These are phyloP conservation scores for Ctenopoma multispine DNA, from an alignment of 2,797 vertebrate species.

Conservation along the genomic window DNA sequence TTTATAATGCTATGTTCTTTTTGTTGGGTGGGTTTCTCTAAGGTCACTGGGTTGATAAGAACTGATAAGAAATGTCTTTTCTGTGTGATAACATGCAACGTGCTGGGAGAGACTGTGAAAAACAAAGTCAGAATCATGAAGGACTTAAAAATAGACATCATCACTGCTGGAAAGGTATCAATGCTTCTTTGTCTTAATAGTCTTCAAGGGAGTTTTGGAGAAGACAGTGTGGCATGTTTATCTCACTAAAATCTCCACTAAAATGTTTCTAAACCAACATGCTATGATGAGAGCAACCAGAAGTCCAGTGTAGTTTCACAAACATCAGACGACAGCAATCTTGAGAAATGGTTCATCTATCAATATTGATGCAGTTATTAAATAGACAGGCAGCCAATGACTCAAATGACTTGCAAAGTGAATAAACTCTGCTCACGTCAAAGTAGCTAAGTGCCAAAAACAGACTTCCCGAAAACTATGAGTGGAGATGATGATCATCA, in stretches of 20 bases:
- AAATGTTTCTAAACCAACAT: background rate
- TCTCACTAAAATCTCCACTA: background rate
- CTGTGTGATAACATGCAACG: background rate
- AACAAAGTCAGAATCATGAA: background rate
- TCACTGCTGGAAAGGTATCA: background rate
- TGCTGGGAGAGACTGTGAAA: conserved; percentile 7
- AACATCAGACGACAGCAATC: background rate
- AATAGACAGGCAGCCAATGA: background rate
- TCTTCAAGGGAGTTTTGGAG: background rate
- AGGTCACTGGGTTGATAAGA: conserved; percentile 20
- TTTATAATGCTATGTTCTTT: conserved; percentile 24
- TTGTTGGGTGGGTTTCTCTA: conserved; percentile 31
- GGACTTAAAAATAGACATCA: background rate
- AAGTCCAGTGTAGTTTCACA: background rate
- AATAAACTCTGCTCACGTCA: conserved; percentile 17
- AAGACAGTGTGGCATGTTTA: background rate
- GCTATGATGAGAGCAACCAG: background rate
- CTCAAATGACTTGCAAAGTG: conserved; percentile 39
- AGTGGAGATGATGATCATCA: conserved; percentile 54
- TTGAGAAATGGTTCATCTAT: background rate
- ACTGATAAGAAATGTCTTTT: conserved; percentile 7
- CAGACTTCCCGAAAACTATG: conserved; percentile 39
- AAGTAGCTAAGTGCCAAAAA: conserved; percentile 19
- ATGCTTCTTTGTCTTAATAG: background rate
- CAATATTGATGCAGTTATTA: conserved; percentile 12